Conservation (phyloP, 2,113 vertebrate species). For the Perca flavescens region DNA sequence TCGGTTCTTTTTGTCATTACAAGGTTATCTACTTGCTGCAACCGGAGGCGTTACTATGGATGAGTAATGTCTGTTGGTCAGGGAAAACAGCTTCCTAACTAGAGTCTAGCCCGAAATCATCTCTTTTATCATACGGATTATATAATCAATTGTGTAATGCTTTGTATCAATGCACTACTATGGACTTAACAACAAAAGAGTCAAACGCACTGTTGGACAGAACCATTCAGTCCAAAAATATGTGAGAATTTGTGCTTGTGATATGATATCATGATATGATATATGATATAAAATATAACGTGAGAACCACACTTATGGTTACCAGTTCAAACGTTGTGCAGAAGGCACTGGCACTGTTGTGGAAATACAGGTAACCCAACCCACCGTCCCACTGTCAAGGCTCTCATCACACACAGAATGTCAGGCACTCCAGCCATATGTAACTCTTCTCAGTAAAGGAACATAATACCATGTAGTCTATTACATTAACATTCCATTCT, state of each 20-base stretch:
- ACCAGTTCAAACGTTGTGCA: not conserved
- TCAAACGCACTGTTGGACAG: not conserved
- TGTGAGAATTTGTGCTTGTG: not conserved
- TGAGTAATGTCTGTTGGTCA: conserved; percentile 23
- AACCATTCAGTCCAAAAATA: not conserved
- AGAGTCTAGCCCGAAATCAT: not conserved
- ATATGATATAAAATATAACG: not conserved
- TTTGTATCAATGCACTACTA: not conserved
- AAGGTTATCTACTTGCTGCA: conserved; percentile 27
- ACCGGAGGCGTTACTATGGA: not conserved
- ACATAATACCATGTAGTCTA: not conserved
- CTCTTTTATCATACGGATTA: conserved; percentile 1
- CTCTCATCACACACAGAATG: conserved; percentile 34
- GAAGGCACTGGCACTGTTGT: not conserved
- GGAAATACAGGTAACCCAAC: conserved; percentile 48
- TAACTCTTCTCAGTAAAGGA: conserved; percentile 17
- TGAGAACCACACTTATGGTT: not conserved
- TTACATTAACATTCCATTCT: not conserved
- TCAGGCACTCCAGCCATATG: conserved; percentile 3
- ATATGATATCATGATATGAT: no score
- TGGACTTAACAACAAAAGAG: not conserved
- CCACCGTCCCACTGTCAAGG: conserved; percentile 30
- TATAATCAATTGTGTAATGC: not conserved
- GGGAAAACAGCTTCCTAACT: not conserved
- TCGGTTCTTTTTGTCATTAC: conserved; percentile 32